Evolutionary conservation across 2,888 invertebrate genomes (phyloP), one percentile per base, ranked within the genome.

Genomic region (Eilema sororculum): DNA sequence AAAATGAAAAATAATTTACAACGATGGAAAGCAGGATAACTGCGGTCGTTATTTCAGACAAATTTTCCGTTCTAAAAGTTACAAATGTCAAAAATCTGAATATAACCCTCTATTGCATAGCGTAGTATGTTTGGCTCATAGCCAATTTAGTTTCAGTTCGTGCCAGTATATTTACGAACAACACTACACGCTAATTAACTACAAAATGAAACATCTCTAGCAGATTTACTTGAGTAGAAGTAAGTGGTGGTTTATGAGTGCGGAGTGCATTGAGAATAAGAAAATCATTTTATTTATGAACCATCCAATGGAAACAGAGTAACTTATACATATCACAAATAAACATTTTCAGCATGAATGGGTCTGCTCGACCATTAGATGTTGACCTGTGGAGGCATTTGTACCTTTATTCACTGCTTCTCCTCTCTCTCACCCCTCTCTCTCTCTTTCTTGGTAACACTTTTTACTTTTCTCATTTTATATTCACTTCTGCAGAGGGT

Each of bases 71-170:
- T 24, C 22, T 24, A 8, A 24, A 62, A 37, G 13, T 37, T 37
- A 22, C 22, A 37, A 41, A 22, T 16, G 24, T 24, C 24, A 24
- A 62, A 62, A 62, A 41, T 62, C 62, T 12, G 16, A 41, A 20
- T 41, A 24, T 41, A 24, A 16, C 3, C 37, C 24, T 41, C 16
- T 62, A 62, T 41, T 24, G 37, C 22, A 24, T 41, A 24, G 24
- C 16, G 37, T 41, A 62, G 62, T 41, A 62, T 16, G 41, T 62
- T 37, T 62, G 62, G 37, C 62, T 20, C 20, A 16, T n/a, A 24
- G 16, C 62, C 62, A 62, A 62, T 20, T 24, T 20, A 37, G 61
- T 61, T 61, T 37, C 10, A 24, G 22, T 16, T 37, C 22, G 22
- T 33, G 22, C 61, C 22, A 33, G 33, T 4, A 22, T 61, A 61